Base-by-base conservation (phyloP, 1,140 invertebrate genomes). In the Saccostrea echinata region DNA sequence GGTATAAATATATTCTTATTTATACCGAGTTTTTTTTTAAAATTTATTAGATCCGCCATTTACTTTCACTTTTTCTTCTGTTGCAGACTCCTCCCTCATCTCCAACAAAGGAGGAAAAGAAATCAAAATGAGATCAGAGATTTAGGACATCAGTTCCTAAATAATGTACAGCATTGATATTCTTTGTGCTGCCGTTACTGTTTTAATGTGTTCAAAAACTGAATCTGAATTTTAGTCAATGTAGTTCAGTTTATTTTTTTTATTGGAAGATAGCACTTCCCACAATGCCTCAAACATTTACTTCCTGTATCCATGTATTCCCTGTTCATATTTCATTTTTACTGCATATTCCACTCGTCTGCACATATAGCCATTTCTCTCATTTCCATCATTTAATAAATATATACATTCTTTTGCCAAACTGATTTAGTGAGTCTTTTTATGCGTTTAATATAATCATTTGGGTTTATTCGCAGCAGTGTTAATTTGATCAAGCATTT, bases 171-270 rank as follows among this genome's bases (percentile, higher is more conserved):
- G n/a, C 55, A 61, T 21, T 61, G 55, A 0, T n/a, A 21, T 18
- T n/a, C 18, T 6, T 21, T 18, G 18, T 18, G 18, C n/a, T n/a
- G n/a, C n/a, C n/a, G 55, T 61, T 1, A 21, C 55, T n/a, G 18
- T 61, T 61, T 61, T n/a, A 61, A 21, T 61, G 55, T 61, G 55
- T 61, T 61, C 55, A 61, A n/a, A 61, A 18, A 61, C 55, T 61
- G 16, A 18, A 61, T 61, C 55, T 61, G 55, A 2, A 18, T 61
- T 18, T 61, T 21, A 21, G 55, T 61, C 18, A 61, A 21, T 21
- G 55, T 61, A 18, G 16, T 21, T 18, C n/a, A 61, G 55, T 61
- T 43, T 61, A n/a, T 57, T 21, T 61, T 57, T 61, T 61, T n/a
- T 61, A 61, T 21, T 61, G 18, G 55, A 61, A 61, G 55, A n/a